Evolutionary conservation across 2,797 vertebrate genomes (phyloP).

Genomic region (Acanthornis magna): DNA sequence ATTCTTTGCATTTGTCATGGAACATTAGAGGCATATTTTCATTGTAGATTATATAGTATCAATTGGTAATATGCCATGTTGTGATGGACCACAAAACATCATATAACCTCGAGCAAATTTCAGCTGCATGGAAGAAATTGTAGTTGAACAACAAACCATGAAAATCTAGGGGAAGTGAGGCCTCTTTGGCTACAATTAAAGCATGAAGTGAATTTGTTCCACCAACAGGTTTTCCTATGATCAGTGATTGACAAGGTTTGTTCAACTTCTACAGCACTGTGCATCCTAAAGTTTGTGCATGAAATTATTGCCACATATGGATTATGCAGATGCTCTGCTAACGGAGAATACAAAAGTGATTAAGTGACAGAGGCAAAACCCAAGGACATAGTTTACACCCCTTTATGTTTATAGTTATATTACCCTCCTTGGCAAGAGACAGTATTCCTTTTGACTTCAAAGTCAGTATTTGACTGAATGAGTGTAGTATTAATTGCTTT

Average conservation of each 20-base stretch:
- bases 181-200: constrained; percentile 44
- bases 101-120: constrained; percentile 29
- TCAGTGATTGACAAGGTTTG: constrained; percentile 28
- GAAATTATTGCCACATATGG: background rate
- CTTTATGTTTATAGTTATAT: background rate
- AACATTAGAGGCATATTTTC: constrained; percentile 17
- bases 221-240: constrained; percentile 31
- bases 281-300: background rate
- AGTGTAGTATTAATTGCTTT: background rate
- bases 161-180: constrained; percentile 23
- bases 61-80: background rate
- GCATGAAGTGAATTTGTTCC: constrained; percentile 49
- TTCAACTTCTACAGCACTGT: background rate
- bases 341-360: background rate
- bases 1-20: constrained; percentile 30
- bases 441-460: background rate
- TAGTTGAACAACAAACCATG: constrained; percentile 8
- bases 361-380: background rate
- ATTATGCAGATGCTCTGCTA: background rate
- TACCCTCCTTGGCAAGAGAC: background rate
- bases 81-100: background rate
- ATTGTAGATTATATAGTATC: background rate
- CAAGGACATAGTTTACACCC: background rate
- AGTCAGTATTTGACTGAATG: background rate
- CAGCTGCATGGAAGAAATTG: background rate